Evolutionary conservation across 2,888 invertebrate genomes (phyloP), one percentile per base, ranked within the genome.

Genomic region (Agriopis aurantiaria): DNA sequence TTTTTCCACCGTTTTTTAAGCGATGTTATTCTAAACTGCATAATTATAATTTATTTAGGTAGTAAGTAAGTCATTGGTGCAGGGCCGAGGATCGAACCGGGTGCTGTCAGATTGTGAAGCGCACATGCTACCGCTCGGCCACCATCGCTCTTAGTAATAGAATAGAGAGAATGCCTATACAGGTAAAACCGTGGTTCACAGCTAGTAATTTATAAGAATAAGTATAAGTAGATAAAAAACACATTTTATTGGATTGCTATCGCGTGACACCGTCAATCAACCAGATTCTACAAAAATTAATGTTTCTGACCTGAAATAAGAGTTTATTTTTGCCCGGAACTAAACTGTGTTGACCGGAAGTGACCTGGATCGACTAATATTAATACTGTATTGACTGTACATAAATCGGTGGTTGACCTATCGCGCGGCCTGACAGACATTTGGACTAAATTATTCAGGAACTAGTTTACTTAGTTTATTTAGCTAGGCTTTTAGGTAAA

Each of bases 291-390:
- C 65, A 12, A 12, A 61, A 55, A 67, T 45, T 62, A 63, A 70
- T 67, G 64, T 49, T 55, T 51, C 11, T 56, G 56, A 57, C 64
- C 64, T 41, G 41, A 57, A 67, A 53, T 66, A 67, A 49, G 48
- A 64, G 56, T 64, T 40, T 48, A 49, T 46, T 40, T 51, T 57
- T 61, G 67, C 60, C 62, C 63, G 62, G 57, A 58, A 58, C 9
- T 14, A 3, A 23, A 10, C 40, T 9, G 17, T 52, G 40, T 56
- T 65, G 65, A 66, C 59, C 66, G 67, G 60, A 64, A 64, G n/a
- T 67, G 63, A 69, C 69, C 69, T 40, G 41, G 10, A 41, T 14
- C 45, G 63, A 71, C 66, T 62, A 63, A 66, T 71, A 60, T 23
- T 33, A 62, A 33, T 8, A 53, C 45, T 11, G 49, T 46, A 33